phyloP scores from a whole-genome alignment of 2,888 invertebrate species.

The Darwinula stevensoni region DNA sequence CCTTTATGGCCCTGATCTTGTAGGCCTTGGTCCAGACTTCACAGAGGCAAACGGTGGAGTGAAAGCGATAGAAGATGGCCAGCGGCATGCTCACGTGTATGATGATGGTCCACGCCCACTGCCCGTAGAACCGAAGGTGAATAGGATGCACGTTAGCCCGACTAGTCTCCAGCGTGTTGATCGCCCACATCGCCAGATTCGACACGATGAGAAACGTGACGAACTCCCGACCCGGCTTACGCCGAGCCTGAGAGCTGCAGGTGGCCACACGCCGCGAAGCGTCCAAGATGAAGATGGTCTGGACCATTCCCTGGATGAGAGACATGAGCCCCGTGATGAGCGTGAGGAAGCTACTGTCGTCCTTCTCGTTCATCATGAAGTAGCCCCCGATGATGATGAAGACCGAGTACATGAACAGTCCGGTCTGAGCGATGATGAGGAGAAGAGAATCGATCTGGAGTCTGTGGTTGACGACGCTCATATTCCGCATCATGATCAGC shows the following conservation, averaged over 20 bases:
- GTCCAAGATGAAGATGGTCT: slow-evolving; percentile 53
- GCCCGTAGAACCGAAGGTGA: slow-evolving; percentile 62
- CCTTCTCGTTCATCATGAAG: slow-evolving; percentile 41
- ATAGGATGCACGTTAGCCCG: slow-evolving; percentile 70
- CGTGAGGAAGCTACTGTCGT: slow-evolving; percentile 39
- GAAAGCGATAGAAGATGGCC: slow-evolving; percentile 78
- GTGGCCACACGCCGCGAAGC: slow-evolving; percentile 56
- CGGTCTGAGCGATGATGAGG: slow-evolving; percentile 69
- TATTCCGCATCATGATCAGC: slow-evolving; percentile 52
- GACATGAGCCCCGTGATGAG: slow-evolving; percentile 55
- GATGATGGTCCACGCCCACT: slow-evolving; percentile 81
- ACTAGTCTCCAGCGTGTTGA: slow-evolving; percentile 69
- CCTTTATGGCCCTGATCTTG: slow-evolving; percentile 20
- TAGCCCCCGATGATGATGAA: slow-evolving; percentile 81
- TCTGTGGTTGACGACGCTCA: slow-evolving; percentile 53
- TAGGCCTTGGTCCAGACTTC: slow-evolving; percentile 91
- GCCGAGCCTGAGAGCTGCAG: slow-evolving; percentile 44
- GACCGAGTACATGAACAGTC: slow-evolving; percentile 73
- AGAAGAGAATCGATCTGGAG: slow-evolving; percentile 66
- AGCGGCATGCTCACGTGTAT: slow-evolving; percentile 79
- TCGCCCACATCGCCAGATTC: slow-evolving; percentile 77
- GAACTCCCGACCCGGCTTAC: slow-evolving; percentile 72
- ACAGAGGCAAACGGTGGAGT: slow-evolving; percentile 76
- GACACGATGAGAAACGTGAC: slow-evolving; percentile 55
- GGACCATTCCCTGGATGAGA: slow-evolving; percentile 50